These are phyloP conservation scores for Melanotaenia pygmaea DNA, from an alignment of 2,797 vertebrate species.

Conservation along the genomic window DNA sequence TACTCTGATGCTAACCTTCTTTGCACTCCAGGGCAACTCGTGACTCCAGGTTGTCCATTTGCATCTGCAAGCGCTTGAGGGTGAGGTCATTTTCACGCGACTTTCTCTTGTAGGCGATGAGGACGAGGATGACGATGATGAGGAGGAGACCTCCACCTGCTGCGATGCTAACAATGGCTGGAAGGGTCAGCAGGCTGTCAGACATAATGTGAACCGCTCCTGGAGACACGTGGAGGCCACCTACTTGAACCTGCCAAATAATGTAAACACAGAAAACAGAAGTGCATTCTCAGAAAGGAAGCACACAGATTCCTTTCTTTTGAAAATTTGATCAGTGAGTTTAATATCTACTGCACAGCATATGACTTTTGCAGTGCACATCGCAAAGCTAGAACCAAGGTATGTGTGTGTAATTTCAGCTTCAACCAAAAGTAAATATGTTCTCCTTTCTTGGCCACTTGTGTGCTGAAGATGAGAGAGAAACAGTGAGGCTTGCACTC, in stretches of 20 bases:
- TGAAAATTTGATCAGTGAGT: background rate
- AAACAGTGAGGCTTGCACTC: conserved; percentile 57
- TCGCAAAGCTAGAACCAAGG: background rate
- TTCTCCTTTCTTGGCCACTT: conserved; percentile 23
- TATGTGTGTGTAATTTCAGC: background rate
- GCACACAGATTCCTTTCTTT: background rate
- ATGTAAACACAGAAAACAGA: conserved; percentile 12
- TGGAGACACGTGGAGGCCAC: conserved; percentile 93
- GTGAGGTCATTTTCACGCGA: conserved; percentile 97
- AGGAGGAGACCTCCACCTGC: conserved; percentile 96
- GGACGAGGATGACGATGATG: conserved; percentile 97
- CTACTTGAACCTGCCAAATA: conserved; percentile 89
- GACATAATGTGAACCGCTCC: conserved; percentile 93
- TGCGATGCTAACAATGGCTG: conserved; percentile 95
- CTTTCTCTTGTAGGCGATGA: conserved; percentile 98
- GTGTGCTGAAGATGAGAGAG: conserved; percentile 19
- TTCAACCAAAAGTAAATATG: conserved; percentile 29
- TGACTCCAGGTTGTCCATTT: conserved; percentile 99
- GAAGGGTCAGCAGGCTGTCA: conserved; percentile 95
- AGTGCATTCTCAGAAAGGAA: background rate
- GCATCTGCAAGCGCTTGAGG: conserved; percentile 97
- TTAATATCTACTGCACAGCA: background rate
- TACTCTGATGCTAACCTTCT: conserved; percentile 84
- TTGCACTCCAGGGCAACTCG: conserved; percentile 97
- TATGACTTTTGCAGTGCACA: background rate